phyloP scores from a whole-genome alignment of 2,888 invertebrate genomes.

The Drosophila monieri region DNA sequence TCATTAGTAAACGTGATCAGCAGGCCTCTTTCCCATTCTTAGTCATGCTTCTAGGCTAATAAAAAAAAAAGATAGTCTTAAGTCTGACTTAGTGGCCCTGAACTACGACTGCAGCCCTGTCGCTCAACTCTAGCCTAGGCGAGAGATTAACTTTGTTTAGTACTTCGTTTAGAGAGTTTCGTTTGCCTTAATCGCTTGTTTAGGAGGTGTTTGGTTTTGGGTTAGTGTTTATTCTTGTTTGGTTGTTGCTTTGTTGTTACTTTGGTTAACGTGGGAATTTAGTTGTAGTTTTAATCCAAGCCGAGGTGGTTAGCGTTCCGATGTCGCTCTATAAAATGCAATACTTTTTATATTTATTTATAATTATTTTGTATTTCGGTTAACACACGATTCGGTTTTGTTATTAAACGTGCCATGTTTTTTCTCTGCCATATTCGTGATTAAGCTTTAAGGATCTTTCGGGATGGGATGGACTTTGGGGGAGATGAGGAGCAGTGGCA shows the following conservation, averaged over 20 bases:
- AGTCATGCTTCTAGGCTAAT: constrained; percentile 48
- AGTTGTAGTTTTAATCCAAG: constrained; percentile 43
- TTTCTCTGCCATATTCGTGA: constrained; percentile 24
- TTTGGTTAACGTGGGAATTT: constrained; percentile 45
- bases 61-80: constrained; percentile 18
- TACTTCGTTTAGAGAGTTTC: constrained; percentile 26
- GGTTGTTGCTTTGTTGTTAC: constrained; percentile 27
- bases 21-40: background rate
- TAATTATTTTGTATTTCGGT: constrained; percentile 11
- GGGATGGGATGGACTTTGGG: constrained; percentile 4
- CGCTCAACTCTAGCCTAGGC: constrained; percentile 31
- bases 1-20: constrained; percentile 47
- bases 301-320: constrained; percentile 21
- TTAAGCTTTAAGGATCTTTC: constrained; percentile 9
- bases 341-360: constrained; percentile 10
- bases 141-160: constrained; percentile 49
- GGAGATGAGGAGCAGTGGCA: background rate
- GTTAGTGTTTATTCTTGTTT: constrained; percentile 49
- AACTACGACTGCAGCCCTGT: constrained; percentile 24
- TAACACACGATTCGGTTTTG: constrained; percentile 31
- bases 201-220: constrained; percentile 29
- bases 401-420: constrained; percentile 69
- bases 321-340: constrained; percentile 22
- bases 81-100: constrained; percentile 10
- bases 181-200: constrained; percentile 31